Base-by-base conservation (phyloP, 2,113 vertebrate genomes). In the Nothobranchius kuhntae region DNA sequence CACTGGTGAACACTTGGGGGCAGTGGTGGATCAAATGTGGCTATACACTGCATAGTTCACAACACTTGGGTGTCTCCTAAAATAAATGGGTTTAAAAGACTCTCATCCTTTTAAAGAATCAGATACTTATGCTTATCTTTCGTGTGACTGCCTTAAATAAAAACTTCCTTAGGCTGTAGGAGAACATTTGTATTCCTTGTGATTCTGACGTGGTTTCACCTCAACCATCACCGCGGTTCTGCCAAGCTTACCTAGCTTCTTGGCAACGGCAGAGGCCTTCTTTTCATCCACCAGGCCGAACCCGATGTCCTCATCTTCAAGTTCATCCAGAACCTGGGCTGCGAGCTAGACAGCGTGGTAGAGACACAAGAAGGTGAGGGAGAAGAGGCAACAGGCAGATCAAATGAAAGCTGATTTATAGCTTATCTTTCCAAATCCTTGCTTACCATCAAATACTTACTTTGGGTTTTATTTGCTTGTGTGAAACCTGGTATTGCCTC, bases 281-380 rank as follows among this genome's bases (percentile, higher is more conserved):
- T 96, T 95, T 9, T 94, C 90, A 83, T 98, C 95, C 64, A 97
- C 93, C 65, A 96, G 89, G 10, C 93, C 96, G 4, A 98, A 96
- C 11, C 95, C 96, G 48, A 98, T 91, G 11, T 96, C 95, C 71
- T 96, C 94, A 42, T 95, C 94, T 0, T 96, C 93, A 9, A 96
- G 83, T 73, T 95, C 95, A 56, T 94, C 94, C 64, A 98, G 92
- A 80, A 98, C 95, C 85, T 98, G 96, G 38, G 96, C 96, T 38
- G 95, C 95, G 77, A 97, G 92, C 96, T 97, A 85, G 15, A 55
- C 36, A 47, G 17, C 67, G 9, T 51, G 3, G 61, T 4, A 46
- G 36, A 52, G 3, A 55, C 15, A 61, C 24, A 53, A 24, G 53
- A 42, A 69, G 48, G 51, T 38, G 53, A 46, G 56, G 30, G 35